Base-by-base conservation (phyloP, 2,888 invertebrate species). In the Harmothoe impar region DNA sequence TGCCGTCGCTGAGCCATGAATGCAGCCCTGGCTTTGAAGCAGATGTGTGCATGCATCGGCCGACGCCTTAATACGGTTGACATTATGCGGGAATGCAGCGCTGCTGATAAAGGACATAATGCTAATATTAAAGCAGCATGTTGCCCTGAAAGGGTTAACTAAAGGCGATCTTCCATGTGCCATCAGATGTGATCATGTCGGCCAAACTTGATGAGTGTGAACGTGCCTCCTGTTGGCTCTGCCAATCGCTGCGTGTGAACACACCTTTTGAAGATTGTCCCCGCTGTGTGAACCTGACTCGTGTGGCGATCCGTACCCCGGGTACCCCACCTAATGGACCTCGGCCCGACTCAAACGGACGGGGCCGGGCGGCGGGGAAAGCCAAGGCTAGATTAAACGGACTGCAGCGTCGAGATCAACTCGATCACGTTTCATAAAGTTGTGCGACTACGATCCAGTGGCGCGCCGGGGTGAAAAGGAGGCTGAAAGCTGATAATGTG, bases 381-480 rank as follows among this genome's bases (percentile, higher is more conserved):
- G 86, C 31, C 52, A 86, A 86, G 54, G 56, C 86, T 54, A 86
- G 54, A 86, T 86, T 86, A 86, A 52, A 86, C 86, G 81, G 81
- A 86, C 12, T 86, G 54, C 56, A 25, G 52, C 1, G 86, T 17
- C 31, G 56, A 86, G 86, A 86, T 86, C 86, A 86, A 86, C 86
- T 86, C 29, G 52, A 86, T 86, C 86, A 29, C 54, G 86, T 86
- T 86, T 81, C 81, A 81, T 81, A 81, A 81, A 81, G 81, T 81
- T 81, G 81, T 43, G 81, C 35, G 81, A 81, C 81, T 81, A 35
- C 81, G 81, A 81, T 81, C 81, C 81, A 81, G 81, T 81, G 81
- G 81, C 81, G 43, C 81, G 81, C 15, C 43, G 35, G 81, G 81
- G 81, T 33, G 43, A 43, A 81, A 81, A 81, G 43, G 43, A 81